These are phyloP conservation scores for Bombus confusus DNA, from an alignment of 1,140 invertebrate genomes.

Conservation along the genomic window DNA sequence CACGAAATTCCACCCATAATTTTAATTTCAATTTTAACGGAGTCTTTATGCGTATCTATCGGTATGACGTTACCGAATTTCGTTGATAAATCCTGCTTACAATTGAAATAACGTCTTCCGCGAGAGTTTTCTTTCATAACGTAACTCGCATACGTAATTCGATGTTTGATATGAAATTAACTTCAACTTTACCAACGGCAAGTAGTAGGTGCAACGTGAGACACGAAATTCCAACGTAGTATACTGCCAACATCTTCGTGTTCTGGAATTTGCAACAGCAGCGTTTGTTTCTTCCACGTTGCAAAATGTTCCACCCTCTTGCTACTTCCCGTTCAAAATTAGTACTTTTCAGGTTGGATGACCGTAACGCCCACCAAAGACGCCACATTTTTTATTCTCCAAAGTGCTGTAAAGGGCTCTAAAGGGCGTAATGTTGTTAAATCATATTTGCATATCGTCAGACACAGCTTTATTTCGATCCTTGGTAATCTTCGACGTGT, in stretches of 20 bases:
- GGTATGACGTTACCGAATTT: too few species aligned
- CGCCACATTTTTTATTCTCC: conserved; percentile 5
- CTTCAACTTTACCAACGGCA: not conserved
- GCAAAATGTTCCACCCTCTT: not conserved
- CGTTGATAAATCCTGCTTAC: too few species aligned
- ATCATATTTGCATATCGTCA: not conserved
- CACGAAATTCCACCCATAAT: too few species aligned
- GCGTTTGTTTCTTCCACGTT: not conserved
- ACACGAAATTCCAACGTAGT: not conserved
- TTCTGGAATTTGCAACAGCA: not conserved
- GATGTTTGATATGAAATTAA: not conserved
- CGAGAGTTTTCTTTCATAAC: too few species aligned
- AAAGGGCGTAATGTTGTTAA: conserved; percentile 46
- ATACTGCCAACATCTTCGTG: not conserved
- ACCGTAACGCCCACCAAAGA: not conserved
- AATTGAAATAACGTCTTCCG: too few species aligned
- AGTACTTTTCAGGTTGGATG: not conserved
- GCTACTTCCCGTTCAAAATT: not conserved
- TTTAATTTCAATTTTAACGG: too few species aligned
- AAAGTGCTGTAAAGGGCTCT: too few species aligned
- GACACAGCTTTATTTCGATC: conserved; percentile 25
- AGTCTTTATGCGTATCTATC: accelerated
- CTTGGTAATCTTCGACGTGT: not conserved
- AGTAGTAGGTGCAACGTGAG: not conserved
- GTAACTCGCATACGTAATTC: not conserved